Conservation (phyloP, 2,888 invertebrate genomes). For the Apotomis turbidana region DNA sequence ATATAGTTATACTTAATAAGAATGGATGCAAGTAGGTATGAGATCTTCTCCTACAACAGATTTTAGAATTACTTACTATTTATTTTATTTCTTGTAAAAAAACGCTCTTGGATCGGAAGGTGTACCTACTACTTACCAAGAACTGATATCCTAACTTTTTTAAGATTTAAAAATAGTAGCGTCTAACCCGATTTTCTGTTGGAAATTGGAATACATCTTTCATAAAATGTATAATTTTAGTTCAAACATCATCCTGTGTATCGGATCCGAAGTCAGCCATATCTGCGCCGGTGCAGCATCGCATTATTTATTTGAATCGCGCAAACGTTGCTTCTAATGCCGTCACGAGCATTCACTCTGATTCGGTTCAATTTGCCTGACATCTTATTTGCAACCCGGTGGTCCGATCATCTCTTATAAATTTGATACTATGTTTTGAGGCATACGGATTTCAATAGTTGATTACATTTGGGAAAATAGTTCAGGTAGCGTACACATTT, state of each 20-base stretch:
- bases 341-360: constrained; percentile 69
- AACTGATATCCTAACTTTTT: no score
- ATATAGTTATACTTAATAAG: no score
- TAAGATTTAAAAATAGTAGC: no score
- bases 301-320: constrained; percentile 73
- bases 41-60: no score
- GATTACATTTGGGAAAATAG: not conserved
- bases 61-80: no score
- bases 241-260: constrained; percentile 55
- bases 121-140: no score
- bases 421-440: constrained; percentile 16
- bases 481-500: not conserved
- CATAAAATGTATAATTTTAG: no score
- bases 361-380: constrained; percentile 76
- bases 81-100: no score
- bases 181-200: no score
- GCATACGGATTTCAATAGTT: not conserved
- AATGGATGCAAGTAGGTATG: no score
- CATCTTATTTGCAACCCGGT: constrained; percentile 79
- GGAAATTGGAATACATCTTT: no score
- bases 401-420: constrained; percentile 58
- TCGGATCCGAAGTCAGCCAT: constrained; percentile 56
- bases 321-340: constrained; percentile 73
- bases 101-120: no score
- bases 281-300: constrained; percentile 58